Conservation (phyloP, 2,888 invertebrate species). For the Limnephilus lunatus region DNA sequence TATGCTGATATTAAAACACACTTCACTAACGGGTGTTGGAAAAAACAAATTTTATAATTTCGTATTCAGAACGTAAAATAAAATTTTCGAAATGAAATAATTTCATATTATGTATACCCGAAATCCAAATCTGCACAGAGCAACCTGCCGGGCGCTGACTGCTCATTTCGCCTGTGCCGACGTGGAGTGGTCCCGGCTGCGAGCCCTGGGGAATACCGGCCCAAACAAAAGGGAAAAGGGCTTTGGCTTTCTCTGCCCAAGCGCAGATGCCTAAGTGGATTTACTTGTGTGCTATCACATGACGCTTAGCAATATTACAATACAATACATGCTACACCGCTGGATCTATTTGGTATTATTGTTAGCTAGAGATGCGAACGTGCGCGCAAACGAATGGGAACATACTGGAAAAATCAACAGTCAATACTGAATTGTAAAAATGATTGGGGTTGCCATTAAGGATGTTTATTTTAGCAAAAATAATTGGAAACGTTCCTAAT, state of each 20-base stretch:
- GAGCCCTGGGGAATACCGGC: slow-evolving; percentile 8
- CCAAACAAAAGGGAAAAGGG: slow-evolving; percentile 29
- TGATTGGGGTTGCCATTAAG: neutral
- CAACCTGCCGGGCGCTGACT: neutral
- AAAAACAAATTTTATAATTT: neutral
- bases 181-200: neutral
- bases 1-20: too few relatives aligned
- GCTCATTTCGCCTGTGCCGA: slow-evolving; percentile 10
- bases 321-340: neutral
- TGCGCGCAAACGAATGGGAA: neutral
- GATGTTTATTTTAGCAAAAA: neutral
- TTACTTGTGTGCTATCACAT: slow-evolving; percentile 39
- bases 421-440: neutral
- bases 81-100: neutral
- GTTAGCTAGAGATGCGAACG: neutral
- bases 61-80: neutral
- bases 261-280: slow-evolving; percentile 36
- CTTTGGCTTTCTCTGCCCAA: slow-evolving; percentile 3
- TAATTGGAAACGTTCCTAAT: neutral
- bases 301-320: slow-evolving; percentile 16
- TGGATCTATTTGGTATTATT: slow-evolving; percentile 1
- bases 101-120: neutral
- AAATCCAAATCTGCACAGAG: neutral
- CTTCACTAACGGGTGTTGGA: neutral
- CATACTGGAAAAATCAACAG: neutral